These are phyloP conservation scores for Carapus acus DNA, from an alignment of 2,797 vertebrate species.

Conservation along the genomic window DNA sequence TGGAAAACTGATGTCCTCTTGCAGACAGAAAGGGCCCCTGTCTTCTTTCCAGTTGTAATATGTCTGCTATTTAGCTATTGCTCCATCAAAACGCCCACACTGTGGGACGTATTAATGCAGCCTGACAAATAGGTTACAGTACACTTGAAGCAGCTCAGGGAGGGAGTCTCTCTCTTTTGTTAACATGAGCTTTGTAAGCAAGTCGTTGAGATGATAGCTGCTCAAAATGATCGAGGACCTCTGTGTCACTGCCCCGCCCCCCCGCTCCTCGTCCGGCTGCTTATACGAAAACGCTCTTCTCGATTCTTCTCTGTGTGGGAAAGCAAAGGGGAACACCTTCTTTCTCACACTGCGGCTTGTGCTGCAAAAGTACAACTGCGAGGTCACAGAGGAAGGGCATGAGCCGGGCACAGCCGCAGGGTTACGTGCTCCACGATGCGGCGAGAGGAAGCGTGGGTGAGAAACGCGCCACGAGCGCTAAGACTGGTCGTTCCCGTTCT, in stretches of 20 bases:
- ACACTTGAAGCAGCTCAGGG: background rate
- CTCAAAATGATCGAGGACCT: constrained; percentile 17
- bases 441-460: too few species aligned
- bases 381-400: constrained; percentile 60
- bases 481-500: background rate
- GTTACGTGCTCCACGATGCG: constrained; percentile 5
- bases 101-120: background rate
- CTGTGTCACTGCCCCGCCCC: too few species aligned
- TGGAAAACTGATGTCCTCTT: constrained; percentile 1
- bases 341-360: constrained; percentile 65
- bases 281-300: constrained; percentile 31
- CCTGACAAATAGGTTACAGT: background rate
- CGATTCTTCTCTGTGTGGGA: constrained; percentile 30
- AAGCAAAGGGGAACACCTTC: constrained; percentile 53
- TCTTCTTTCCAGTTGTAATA: background rate
- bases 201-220: constrained; percentile 8
- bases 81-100: background rate
- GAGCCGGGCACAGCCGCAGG: constrained; percentile 34
- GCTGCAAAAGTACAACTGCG: constrained; percentile 49
- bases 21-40: constrained; percentile 1
- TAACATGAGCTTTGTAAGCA: too few species aligned
- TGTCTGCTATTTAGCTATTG: constrained; percentile 5
- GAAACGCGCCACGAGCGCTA: background rate
- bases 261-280: too few species aligned
- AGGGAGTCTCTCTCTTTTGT: too few species aligned